phyloP scores from a whole-genome alignment of 2,888 invertebrate genomes.

The Tridacna gigas region DNA sequence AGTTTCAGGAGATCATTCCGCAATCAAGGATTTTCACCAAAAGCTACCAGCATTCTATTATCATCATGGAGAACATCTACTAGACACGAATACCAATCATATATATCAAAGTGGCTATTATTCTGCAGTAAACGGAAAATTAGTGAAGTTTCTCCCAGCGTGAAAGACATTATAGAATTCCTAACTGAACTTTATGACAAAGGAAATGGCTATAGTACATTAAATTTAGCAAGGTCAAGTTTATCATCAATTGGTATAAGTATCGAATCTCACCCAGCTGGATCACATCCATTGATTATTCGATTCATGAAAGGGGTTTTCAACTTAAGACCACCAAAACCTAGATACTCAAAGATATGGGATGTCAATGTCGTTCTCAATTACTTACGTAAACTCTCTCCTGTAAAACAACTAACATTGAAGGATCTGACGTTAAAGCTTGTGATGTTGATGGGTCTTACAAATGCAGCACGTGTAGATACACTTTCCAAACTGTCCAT shows the following conservation, averaged over 20 bases:
- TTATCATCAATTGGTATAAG: constrained; percentile 28
- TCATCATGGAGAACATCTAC: constrained; percentile 23
- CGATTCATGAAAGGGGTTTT: too few species aligned
- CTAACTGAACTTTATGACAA: constrained; percentile 25
- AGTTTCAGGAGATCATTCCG: too few species aligned
- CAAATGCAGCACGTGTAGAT: constrained; percentile 12
- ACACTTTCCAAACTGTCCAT: neutral
- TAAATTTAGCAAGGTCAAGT: constrained; percentile 31
- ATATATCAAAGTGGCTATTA: constrained; percentile 35
- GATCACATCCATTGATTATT: too few species aligned
- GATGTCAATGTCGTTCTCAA: constrained; percentile 3
- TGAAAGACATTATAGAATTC: constrained; percentile 33
- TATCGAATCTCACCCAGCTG: constrained; percentile 1
- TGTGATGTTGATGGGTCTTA: constrained; percentile 39
- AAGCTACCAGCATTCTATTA: constrained; percentile 27
- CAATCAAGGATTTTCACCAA: constrained; percentile 16
- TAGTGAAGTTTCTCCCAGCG: constrained; percentile 22
- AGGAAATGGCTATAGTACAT: constrained; percentile 34
- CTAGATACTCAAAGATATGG: constrained; percentile 18
- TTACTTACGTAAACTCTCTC: constrained; percentile 22
- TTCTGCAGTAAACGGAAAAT: constrained; percentile 37
- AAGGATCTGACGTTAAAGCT: constrained; percentile 44
- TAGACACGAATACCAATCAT: constrained; percentile 21
- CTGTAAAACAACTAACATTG: constrained; percentile 5
- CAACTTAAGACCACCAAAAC: neutral